Base-by-base conservation (phyloP, 2,113 vertebrate genomes). In the Rana temporaria region DNA sequence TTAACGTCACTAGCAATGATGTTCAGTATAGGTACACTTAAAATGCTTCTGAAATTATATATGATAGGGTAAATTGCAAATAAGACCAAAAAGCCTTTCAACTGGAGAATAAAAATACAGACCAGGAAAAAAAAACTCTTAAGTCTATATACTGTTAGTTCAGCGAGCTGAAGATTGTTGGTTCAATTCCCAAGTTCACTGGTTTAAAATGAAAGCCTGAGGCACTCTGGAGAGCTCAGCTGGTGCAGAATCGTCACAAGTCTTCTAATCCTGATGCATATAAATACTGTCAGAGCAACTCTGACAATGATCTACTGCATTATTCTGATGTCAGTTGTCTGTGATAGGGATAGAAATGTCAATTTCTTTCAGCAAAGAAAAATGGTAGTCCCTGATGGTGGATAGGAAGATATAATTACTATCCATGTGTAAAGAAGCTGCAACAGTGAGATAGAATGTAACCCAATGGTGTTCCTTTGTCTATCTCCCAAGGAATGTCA, bases 151-250 rank as follows among this genome's bases (percentile, higher is more conserved):
- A 52, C 80, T 75, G 80, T 82, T 75, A 82, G 71, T 32, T 82
- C 63, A 65, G 71, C 18, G 32, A 75, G 71, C 57, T 67, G 71
- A 57, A 60, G 80, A 75, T 82, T 82, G 80, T 82, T 82, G 70
- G 71, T 82, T 82, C 62, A 82, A 75, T 82, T 82, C 80, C 80
- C 80, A 75, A 82, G 80, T 66, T 82, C 80, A 75, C 62, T 82
- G 71, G 80, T 75, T 82, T 75, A 75, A 82, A 82, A 82, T 75
- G 80, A 82, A 82, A 75, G 80, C 80, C 80, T 73, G 62, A 82
- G 80, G 80, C 80, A 59, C 19, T 82, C 52, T 67, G 52, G 71
- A 82, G 80, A 67, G 80, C 18, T 82, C 80, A 66, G 70, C 71
- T 82, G 60, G 71, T 75, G 71, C 71, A 82, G 80, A 75, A 82